Evolutionary conservation across 2,113 vertebrate genomes (phyloP).

Genomic region (Anolis sagrei): DNA sequence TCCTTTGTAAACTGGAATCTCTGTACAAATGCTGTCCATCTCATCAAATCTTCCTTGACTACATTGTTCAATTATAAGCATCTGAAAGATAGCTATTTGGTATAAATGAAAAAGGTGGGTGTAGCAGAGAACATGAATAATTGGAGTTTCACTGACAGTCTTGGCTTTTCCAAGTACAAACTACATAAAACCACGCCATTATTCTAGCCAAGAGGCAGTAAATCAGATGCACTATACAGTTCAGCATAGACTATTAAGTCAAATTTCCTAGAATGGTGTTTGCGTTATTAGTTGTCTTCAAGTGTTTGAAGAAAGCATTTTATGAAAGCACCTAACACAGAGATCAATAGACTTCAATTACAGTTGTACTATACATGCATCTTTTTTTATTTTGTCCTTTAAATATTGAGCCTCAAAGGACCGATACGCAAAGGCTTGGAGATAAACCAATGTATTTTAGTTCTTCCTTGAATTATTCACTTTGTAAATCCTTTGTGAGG

Average conservation of each 20-base stretch:
- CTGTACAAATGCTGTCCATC: not conserved
- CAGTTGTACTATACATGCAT: not conserved
- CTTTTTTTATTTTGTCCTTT: constrained; percentile 7
- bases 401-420: not conserved
- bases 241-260: constrained; percentile 23
- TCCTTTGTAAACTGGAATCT: constrained; percentile 10
- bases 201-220: constrained; percentile 18
- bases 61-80: not conserved
- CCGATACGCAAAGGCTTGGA: not conserved
- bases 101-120: constrained; percentile 25
- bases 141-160: constrained; percentile 35
- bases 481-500: not conserved
- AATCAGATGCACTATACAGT: constrained; percentile 23
- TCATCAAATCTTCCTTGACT: constrained; percentile 20
- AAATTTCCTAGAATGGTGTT: constrained; percentile 11
- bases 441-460: not conserved
- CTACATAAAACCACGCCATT: constrained; percentile 10
- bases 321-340: not conserved
- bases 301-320: not conserved
- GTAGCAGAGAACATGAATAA: constrained; percentile 35
- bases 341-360: not conserved
- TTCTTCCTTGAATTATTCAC: not conserved
- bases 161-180: constrained; percentile 37
- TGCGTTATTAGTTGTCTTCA: not conserved
- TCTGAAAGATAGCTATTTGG: constrained; percentile 6